Conservation (phyloP, 35 echinoderm and acorn worm species). For the Stichopus chloronotus region DNA sequence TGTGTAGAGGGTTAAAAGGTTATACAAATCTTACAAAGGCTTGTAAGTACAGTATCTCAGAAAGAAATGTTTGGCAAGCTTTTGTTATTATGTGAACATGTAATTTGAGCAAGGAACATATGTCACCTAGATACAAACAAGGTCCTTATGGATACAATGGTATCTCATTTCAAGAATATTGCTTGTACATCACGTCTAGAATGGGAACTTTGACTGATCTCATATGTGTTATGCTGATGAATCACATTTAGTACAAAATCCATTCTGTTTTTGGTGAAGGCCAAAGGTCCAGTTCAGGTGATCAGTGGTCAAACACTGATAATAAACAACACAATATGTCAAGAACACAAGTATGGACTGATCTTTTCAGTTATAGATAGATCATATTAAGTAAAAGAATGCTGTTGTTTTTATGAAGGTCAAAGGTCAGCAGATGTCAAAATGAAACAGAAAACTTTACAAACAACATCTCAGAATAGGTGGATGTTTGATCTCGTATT, state of each 20-base stretch:
- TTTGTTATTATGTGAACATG: too few species aligned
- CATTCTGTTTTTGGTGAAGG: neutral
- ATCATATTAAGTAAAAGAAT: neutral
- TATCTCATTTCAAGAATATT: too few species aligned
- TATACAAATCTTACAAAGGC: too few species aligned
- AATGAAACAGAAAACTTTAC: neutral
- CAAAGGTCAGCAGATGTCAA: conserved; percentile 5
- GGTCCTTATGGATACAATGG: too few species aligned
- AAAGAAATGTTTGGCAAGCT: too few species aligned
- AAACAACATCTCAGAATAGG: neutral
- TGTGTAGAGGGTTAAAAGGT: too few species aligned
- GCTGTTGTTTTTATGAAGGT: neutral
- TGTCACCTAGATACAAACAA: too few species aligned
- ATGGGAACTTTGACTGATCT: neutral
- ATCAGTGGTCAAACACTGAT: neutral
- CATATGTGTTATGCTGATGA: neutral
- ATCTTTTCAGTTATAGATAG: neutral
- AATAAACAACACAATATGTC: neutral
- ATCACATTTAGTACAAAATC: neutral
- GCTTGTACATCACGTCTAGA: too few species aligned
- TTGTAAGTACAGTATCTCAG: too few species aligned
- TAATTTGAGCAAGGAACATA: too few species aligned
- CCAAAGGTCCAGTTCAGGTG: neutral
- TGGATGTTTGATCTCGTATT: neutral
- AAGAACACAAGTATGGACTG: neutral